phyloP scores from a whole-genome alignment of 37 sponge, comb jelly and placozoan species.

The Eunapius fragilis region DNA sequence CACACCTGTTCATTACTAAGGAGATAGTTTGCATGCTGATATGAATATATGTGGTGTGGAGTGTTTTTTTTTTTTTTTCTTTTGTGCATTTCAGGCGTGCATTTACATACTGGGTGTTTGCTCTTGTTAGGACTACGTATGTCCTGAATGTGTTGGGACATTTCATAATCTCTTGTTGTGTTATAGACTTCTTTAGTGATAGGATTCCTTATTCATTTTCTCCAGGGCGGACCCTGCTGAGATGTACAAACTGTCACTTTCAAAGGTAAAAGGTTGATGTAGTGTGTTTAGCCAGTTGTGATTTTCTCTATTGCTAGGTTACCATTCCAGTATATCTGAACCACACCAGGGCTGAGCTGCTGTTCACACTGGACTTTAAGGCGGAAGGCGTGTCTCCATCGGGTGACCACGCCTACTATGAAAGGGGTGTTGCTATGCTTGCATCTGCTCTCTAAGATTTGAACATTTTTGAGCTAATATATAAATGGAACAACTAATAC shows the following conservation, averaged over 20 bases:
- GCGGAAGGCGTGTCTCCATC: conserved; percentile 38
- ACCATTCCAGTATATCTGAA: conserved; percentile 86
- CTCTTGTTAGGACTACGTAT: too few relatives aligned
- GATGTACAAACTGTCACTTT: conserved; percentile 28
- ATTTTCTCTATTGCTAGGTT: conserved; percentile 46
- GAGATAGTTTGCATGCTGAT: too few relatives aligned
- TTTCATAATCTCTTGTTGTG: too few relatives aligned
- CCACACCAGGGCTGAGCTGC: conserved; percentile 80
- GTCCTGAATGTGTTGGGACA: too few relatives aligned
- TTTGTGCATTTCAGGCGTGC: too few relatives aligned
- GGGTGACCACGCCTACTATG: conserved; percentile 77
- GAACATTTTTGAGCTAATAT: neutral
- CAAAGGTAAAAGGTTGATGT: conserved; percentile 10
- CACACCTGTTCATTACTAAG: neutral
- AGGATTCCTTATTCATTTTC: too few relatives aligned
- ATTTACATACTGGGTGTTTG: too few relatives aligned
- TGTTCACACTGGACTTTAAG: conserved; percentile 84
- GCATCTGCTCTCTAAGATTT: conserved; percentile 26
- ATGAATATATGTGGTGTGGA: too few relatives aligned
- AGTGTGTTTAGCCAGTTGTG: too few relatives aligned
- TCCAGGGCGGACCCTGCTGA: conserved; percentile 58
- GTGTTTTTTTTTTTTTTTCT: too few relatives aligned
- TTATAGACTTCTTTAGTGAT: too few relatives aligned
- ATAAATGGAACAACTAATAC: neutral
- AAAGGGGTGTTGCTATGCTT: conserved; percentile 81